phyloP scores from a whole-genome alignment of 2,888 invertebrate species.

The Rotaria macrura region DNA sequence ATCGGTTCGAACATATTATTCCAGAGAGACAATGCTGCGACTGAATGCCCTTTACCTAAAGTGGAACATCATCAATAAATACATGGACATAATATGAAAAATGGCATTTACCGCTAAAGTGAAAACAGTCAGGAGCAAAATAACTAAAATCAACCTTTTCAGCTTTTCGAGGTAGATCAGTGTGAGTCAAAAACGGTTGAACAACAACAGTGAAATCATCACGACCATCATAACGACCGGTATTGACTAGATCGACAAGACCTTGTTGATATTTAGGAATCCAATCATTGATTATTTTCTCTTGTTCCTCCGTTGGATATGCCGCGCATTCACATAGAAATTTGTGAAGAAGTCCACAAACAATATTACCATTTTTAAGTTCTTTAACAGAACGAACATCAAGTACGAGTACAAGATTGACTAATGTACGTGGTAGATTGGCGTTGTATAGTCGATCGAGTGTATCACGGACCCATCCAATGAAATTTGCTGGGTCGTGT shows the following conservation, averaged over 20 bases:
- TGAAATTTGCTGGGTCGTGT: conserved; percentile 38
- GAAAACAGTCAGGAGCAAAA: conserved; percentile 48
- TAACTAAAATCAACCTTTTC: conserved; percentile 39
- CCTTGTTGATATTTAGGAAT: conserved; percentile 38
- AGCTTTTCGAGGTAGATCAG: conserved; percentile 36
- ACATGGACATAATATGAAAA: not conserved
- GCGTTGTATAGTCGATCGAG: conserved; percentile 41
- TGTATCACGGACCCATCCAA: conserved; percentile 38
- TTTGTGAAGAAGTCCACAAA: conserved; percentile 40
- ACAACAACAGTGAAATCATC: conserved; percentile 47
- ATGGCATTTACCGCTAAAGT: conserved; percentile 41
- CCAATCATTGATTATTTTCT: conserved; percentile 29
- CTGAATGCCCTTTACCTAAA: conserved; percentile 12
- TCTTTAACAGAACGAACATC: conserved; percentile 41
- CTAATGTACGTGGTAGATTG: conserved; percentile 43
- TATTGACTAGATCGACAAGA: conserved; percentile 37
- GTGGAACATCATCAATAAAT: not conserved
- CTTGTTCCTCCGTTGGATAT: conserved; percentile 31
- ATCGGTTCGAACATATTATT: conserved; percentile 42
- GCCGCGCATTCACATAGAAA: conserved; percentile 36
- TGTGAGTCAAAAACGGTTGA: conserved; percentile 43
- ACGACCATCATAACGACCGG: conserved; percentile 42
- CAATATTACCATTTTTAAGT: conserved; percentile 36
- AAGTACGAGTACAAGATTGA: conserved; percentile 45
- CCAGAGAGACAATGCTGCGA: conserved; percentile 43